Evolutionary conservation across 1,140 invertebrate species (phyloP).

Genomic region (Meloidogyne exigua): DNA sequence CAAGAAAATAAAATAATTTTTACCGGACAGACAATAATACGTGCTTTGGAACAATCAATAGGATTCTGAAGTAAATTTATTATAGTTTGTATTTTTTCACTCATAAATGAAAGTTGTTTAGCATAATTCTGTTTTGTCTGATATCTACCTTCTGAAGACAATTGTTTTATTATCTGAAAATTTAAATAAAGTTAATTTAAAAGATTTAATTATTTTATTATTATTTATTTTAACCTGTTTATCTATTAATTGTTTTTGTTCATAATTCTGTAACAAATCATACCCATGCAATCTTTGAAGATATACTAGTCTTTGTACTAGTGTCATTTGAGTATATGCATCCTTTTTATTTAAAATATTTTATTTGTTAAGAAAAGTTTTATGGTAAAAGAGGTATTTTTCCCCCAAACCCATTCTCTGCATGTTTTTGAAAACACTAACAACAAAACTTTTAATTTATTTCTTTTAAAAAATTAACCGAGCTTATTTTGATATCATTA

Average conservation of each 20-base stretch:
- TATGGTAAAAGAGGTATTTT: no score
- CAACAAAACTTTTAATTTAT: no score
- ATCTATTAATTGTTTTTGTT: neutral
- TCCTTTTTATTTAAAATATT: neutral
- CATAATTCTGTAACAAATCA: neutral
- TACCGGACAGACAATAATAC: slow-evolving; percentile 19
- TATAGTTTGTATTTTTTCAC: slow-evolving; percentile 18
- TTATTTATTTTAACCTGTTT: neutral
- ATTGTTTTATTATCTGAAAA: neutral
- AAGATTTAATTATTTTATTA: no score
- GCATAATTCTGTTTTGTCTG: neutral
- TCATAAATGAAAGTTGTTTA: slow-evolving; percentile 17
- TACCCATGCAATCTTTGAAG: neutral
- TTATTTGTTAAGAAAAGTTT: no score
- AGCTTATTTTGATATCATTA: no score
- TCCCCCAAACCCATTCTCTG: no score
- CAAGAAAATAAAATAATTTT: no score
- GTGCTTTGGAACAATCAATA: slow-evolving; percentile 28
- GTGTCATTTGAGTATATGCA: neutral
- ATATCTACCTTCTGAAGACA: neutral
- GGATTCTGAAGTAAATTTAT: slow-evolving; percentile 28
- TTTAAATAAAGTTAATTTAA: no score
- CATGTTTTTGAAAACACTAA: no score
- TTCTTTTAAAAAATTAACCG: no score
- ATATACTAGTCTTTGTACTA: neutral